Conservation (phyloP, 2,888 invertebrate genomes). For the Caenorhabditis sinica region DNA sequence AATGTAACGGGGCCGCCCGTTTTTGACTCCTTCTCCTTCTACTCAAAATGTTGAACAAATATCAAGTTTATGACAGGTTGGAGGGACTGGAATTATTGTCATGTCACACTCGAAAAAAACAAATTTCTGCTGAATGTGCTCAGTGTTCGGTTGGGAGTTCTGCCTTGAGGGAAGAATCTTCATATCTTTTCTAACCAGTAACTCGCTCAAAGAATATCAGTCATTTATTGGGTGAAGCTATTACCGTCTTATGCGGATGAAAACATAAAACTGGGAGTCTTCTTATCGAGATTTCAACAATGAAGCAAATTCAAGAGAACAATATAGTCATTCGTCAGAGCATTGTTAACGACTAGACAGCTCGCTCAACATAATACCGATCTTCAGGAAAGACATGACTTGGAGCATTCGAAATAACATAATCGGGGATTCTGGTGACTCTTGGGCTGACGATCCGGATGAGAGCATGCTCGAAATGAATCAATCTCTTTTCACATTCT, state of each 20-base stretch:
- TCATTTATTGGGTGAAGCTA: too few species aligned
- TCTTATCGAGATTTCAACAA: neutral
- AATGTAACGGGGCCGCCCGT: slow-evolving; percentile 53
- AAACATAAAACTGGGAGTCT: too few species aligned
- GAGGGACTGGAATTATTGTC: slow-evolving; percentile 14
- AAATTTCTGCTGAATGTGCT: neutral
- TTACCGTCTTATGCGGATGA: too few species aligned
- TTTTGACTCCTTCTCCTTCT: slow-evolving; percentile 30
- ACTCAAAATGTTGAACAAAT: slow-evolving; percentile 46
- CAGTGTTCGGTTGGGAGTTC: neutral
- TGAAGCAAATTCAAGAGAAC: neutral
- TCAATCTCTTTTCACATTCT: slow-evolving; percentile 9
- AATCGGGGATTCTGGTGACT: slow-evolving; percentile 30
- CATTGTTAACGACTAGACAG: neutral
- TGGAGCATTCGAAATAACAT: slow-evolving; percentile 21
- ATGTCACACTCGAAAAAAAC: neutral
- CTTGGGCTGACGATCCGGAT: slow-evolving; percentile 33
- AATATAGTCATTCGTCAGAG: neutral
- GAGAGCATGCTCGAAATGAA: slow-evolving; percentile 37
- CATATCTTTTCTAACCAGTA: too few species aligned
- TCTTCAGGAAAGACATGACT: slow-evolving; percentile 17
- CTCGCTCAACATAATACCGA: slow-evolving; percentile 28
- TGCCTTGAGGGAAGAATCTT: too few species aligned
- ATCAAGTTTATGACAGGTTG: slow-evolving; percentile 39
- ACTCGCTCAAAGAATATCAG: too few species aligned